phyloP scores from a whole-genome alignment of 2,888 invertebrate genomes.

The Sinopyrophorus schimmeli region DNA sequence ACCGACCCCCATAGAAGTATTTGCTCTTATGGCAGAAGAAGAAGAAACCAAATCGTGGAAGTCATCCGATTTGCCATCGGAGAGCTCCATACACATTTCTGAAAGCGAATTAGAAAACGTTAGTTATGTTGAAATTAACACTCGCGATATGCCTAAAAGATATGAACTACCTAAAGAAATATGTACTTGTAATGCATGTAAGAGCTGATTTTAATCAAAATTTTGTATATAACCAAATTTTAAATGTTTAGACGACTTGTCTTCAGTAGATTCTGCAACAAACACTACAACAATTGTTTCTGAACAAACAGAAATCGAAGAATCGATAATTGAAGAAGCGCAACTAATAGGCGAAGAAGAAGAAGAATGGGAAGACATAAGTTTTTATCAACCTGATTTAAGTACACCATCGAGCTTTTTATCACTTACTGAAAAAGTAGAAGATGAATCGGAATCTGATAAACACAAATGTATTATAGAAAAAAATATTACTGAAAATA shows the following conservation, averaged over 20 bases:
- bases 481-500: neutral
- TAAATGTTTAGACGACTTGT: slow-evolving; percentile 20
- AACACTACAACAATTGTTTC: slow-evolving; percentile 5
- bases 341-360: slow-evolving; percentile 1
- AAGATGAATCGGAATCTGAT: slow-evolving; percentile 12
- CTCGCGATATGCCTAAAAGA: slow-evolving; percentile 29
- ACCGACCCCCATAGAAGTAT: slow-evolving; percentile 44
- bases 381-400: slow-evolving; percentile 30
- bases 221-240: neutral
- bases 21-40: slow-evolving; percentile 32
- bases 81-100: slow-evolving; percentile 13
- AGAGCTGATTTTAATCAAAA: neutral
- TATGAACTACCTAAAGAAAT: slow-evolving; percentile 37
- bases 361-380: slow-evolving; percentile 7
- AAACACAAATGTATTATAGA: slow-evolving; percentile 2
- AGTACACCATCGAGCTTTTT: slow-evolving; percentile 31
- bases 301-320: neutral
- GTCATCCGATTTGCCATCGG: slow-evolving; percentile 1
- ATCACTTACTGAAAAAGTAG: slow-evolving; percentile 15
- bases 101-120: slow-evolving; percentile 11
- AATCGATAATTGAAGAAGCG: slow-evolving; percentile 1
- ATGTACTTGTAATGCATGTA: slow-evolving; percentile 29
- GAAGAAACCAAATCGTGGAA: slow-evolving; percentile 3
- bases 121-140: slow-evolving; percentile 37
- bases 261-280: slow-evolving; percentile 3